Conservation (phyloP, 2,888 invertebrate species). For the Anaspis maculata region DNA sequence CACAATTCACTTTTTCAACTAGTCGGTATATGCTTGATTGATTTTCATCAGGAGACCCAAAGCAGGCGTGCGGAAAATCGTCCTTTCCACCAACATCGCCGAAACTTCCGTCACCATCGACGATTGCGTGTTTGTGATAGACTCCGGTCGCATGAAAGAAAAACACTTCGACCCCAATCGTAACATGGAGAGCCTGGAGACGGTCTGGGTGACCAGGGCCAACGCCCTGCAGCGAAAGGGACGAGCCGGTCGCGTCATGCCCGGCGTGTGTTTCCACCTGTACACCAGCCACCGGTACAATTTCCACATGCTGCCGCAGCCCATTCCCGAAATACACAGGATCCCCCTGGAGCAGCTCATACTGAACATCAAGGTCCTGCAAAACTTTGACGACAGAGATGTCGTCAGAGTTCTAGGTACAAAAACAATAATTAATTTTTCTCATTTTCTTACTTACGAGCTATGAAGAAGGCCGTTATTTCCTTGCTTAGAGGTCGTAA, state of each 20-base stretch:
- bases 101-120: conserved; percentile 95
- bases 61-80: conserved; percentile 70
- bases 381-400: conserved; percentile 36
- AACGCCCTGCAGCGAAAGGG: conserved; percentile 87
- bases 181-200: conserved; percentile 80
- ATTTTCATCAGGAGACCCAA: conserved; percentile 57
- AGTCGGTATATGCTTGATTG: not conserved
- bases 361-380: conserved; percentile 65
- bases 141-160: conserved; percentile 89
- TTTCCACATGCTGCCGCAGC: conserved; percentile 61
- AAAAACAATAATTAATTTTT: no score
- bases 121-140: conserved; percentile 91
- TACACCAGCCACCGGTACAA: conserved; percentile 67
- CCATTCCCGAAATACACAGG: conserved; percentile 82
- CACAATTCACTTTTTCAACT: not conserved
- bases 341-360: conserved; percentile 79
- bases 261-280: conserved; percentile 80
- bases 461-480: no score
- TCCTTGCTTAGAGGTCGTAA: no score
- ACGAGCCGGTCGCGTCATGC: conserved; percentile 83
- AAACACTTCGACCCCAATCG: conserved; percentile 73
- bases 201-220: conserved; percentile 84
- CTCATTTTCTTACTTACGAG: no score
- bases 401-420: conserved; percentile 35
- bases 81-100: conserved; percentile 86